A percentile compares a stretch with the other conserved stretches of the same genome.
Conservation (phyloP, 35 echinoderm and acorn worm species). For the Apostichopus parvimensis region DNA sequence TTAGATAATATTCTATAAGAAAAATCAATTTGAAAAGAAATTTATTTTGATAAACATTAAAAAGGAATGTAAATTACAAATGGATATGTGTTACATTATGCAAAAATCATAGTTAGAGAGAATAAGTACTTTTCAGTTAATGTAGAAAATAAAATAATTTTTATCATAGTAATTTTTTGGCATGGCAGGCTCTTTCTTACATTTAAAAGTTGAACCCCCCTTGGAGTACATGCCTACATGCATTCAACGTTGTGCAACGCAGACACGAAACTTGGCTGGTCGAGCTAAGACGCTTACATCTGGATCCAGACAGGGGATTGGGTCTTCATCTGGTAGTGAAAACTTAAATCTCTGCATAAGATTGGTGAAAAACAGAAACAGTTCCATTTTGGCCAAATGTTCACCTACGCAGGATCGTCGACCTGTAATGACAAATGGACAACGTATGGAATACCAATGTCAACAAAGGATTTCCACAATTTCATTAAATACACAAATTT, state of each 20-base stretch:
- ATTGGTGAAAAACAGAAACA: conserved; percentile 62
- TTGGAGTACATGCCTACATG: background rate
- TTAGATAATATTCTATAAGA: too few species aligned
- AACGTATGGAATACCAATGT: conserved; percentile 31
- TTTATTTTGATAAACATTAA: too few species aligned
- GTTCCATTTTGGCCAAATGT: conserved; percentile 51
- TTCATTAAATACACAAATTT: background rate
- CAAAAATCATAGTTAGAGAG: too few species aligned
- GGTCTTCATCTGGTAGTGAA: conserved; percentile 36
- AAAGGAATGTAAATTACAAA: too few species aligned
- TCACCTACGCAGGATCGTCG: conserved; percentile 50
- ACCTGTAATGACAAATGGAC: conserved; percentile 37
- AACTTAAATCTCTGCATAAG: conserved; percentile 53
- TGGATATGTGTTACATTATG: too few species aligned
- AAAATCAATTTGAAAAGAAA: too few species aligned
- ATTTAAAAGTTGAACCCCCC: background rate
- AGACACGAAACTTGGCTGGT: conserved; percentile 9
- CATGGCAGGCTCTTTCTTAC: background rate
- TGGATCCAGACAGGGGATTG: background rate
- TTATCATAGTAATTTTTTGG: background rate
- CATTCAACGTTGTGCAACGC: background rate
- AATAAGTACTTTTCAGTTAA: background rate
- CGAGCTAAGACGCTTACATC: background rate
- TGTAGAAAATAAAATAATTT: background rate
- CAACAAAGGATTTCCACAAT: conserved; percentile 10